phyloP scores from a whole-genome alignment of 2,113 vertebrate genomes.

The Talpa occidentalis region DNA sequence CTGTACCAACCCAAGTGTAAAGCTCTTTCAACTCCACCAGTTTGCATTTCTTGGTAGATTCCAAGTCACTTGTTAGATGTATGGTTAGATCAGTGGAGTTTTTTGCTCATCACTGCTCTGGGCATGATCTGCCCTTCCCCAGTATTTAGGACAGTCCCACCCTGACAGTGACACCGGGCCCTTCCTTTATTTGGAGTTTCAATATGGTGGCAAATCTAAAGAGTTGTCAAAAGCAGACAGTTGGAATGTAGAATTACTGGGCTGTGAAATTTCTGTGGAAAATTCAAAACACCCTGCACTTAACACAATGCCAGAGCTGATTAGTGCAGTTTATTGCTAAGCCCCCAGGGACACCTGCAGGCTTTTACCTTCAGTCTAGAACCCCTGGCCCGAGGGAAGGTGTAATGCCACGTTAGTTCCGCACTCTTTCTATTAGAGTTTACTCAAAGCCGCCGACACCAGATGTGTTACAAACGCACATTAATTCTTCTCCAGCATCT shows the following conservation, averaged over 20 bases:
- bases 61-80: not conserved
- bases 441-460: conserved; percentile 81
- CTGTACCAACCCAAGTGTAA: not conserved
- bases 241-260: conserved; percentile 54
- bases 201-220: conserved; percentile 46
- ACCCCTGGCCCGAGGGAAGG: conserved; percentile 69
- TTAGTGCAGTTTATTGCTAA: conserved; percentile 67
- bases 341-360: conserved; percentile 57
- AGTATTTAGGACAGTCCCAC: not conserved
- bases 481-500: conserved; percentile 86
- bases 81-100: not conserved
- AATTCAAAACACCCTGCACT: conserved; percentile 64
- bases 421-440: conserved; percentile 78
- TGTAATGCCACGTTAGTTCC: conserved; percentile 77
- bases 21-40: not conserved
- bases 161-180: not conserved
- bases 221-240: conserved; percentile 68
- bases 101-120: not conserved
- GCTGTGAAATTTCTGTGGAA: conserved; percentile 64
- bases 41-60: not conserved
- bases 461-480: conserved; percentile 85
- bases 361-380: conserved; percentile 73
- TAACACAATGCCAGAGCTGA: conserved; percentile 59
- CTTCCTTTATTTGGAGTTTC: conserved; percentile 11
- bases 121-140: not conserved